Evolutionary conservation across 2,113 vertebrate genomes (phyloP).

Genomic region (Saccopteryx leptura): DNA sequence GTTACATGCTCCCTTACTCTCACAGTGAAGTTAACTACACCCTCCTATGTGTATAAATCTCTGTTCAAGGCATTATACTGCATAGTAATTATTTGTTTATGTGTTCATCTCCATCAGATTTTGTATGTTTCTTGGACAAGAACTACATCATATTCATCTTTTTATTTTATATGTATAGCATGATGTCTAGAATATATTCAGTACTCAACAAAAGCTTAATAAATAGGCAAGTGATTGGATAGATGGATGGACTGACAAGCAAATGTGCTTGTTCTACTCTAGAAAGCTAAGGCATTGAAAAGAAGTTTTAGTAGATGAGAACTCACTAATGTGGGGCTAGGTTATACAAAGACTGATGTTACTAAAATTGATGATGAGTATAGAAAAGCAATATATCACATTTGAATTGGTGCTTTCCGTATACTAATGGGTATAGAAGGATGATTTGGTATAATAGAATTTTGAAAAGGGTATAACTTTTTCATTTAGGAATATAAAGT

Average conservation of each 20-base stretch:
- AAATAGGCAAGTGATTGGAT: not conserved
- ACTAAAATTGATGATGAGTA: not conserved
- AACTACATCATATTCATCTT: not conserved
- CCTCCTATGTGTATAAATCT: not conserved
- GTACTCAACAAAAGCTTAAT: not conserved
- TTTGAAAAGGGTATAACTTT: conserved; percentile 43
- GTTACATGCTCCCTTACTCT: not conserved
- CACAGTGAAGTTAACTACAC: not conserved
- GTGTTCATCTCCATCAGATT: not conserved
- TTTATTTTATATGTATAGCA: not conserved
- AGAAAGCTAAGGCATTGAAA: conserved; percentile 20
- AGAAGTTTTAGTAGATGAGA: not conserved
- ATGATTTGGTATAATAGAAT: not conserved
- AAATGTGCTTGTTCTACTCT: not conserved
- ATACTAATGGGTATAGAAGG: not conserved
- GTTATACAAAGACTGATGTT: not conserved
- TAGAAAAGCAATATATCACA: not conserved
- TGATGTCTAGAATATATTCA: not conserved
- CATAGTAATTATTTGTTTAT: not conserved
- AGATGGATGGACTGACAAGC: not conserved
- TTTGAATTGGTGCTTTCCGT: not conserved
- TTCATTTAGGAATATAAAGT: conserved; percentile 12
- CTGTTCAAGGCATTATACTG: not conserved
- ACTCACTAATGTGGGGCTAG: not conserved
- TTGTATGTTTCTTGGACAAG: not conserved